Conservation (phyloP, 1,140 invertebrate species). For the Aradophagus sp. region DNA sequence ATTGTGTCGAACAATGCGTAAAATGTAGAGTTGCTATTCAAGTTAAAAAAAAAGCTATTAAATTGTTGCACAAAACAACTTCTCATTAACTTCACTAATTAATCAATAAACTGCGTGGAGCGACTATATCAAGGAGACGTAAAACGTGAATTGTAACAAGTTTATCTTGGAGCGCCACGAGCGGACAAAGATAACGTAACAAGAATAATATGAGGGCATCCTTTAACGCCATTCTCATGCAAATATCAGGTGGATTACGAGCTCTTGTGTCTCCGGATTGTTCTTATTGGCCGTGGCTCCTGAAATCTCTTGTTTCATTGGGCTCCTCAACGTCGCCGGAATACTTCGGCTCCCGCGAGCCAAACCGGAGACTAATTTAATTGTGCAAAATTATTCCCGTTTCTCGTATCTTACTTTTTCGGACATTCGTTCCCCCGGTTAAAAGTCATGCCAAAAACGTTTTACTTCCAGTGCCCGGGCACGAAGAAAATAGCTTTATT, state of each 20-base stretch:
- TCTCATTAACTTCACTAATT: too few species aligned
- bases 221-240: slow-evolving; percentile 70
- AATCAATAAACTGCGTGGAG: too few species aligned
- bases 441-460: slow-evolving; percentile 17
- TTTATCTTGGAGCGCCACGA: slow-evolving; percentile 58
- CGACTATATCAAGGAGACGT: slow-evolving; percentile 39
- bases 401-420: slow-evolving; percentile 46
- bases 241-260: slow-evolving; percentile 69
- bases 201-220: slow-evolving; percentile 69
- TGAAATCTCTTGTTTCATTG: slow-evolving; percentile 60
- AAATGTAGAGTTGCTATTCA: too few species aligned
- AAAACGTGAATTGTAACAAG: slow-evolving; percentile 63
- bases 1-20: too few species aligned
- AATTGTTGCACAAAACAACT: too few species aligned
- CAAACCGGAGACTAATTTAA: slow-evolving; percentile 51
- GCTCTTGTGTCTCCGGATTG: slow-evolving; percentile 67
- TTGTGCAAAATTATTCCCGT: slow-evolving; percentile 50
- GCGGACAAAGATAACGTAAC: slow-evolving; percentile 63
- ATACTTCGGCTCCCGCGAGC: slow-evolving; percentile 41
- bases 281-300: slow-evolving; percentile 65
- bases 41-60: too few species aligned
- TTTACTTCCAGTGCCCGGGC: slow-evolving; percentile 5
- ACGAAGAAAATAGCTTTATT: slow-evolving; percentile 22
- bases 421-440: slow-evolving; percentile 34
- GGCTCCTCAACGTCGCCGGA: slow-evolving; percentile 40